phyloP scores from a whole-genome alignment of 37 sponge, comb jelly and placozoan genomes.

The Diacarnus erythraeanus region DNA sequence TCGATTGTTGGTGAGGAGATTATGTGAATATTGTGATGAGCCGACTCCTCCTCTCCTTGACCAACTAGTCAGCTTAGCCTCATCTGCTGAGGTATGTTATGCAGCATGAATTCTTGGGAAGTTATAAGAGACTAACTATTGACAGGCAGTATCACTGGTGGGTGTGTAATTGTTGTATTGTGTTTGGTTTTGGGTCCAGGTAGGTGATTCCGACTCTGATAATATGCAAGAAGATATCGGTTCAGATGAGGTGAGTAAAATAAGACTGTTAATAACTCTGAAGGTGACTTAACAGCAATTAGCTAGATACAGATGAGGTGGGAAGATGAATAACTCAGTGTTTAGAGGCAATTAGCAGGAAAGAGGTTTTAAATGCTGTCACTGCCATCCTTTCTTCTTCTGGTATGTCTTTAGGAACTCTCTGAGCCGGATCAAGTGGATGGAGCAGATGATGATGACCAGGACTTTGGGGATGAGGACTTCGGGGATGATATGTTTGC shows the following conservation, averaged over 20 bases:
- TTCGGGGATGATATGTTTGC: constrained; percentile 55
- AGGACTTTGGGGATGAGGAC: constrained; percentile 34
- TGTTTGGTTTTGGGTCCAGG: constrained; percentile 26
- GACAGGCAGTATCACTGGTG: not conserved
- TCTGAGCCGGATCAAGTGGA: constrained; percentile 23
- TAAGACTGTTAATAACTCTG: too few relatives aligned
- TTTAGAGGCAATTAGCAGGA: not conserved
- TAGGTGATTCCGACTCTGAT: constrained; percentile 51
- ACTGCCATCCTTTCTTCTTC: not conserved
- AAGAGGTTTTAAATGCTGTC: too few relatives aligned
- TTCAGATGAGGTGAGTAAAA: constrained; percentile 28
- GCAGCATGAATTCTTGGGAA: not conserved
- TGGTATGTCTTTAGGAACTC: not conserved
- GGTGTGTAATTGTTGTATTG: constrained; percentile 18
- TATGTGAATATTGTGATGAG: constrained; percentile 41
- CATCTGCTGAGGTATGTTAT: constrained; percentile 46
- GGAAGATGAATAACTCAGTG: not conserved
- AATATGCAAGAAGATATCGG: constrained; percentile 46
- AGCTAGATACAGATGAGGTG: too few relatives aligned
- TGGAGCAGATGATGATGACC: constrained; percentile 50
- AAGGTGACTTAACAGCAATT: too few relatives aligned
- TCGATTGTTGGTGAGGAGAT: constrained; percentile 34
- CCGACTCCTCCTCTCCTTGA: constrained; percentile 64
- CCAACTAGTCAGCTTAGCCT: constrained; percentile 74
- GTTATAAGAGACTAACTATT: not conserved